Evolutionary conservation across 2,797 vertebrate species (phyloP), one percentile per base, ranked within the genome.

Genomic region (Chanos chanos): DNA sequence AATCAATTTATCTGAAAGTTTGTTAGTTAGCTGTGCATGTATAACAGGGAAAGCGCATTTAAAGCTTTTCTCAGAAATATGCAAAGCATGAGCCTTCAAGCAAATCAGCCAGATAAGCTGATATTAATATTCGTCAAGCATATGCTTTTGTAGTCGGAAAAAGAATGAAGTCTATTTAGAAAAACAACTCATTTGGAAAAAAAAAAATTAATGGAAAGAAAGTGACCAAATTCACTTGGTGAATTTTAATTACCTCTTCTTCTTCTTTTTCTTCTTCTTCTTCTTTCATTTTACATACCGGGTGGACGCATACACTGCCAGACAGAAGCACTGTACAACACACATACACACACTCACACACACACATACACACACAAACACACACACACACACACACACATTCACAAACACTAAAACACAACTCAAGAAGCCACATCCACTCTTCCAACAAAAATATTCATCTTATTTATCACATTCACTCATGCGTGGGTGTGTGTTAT

Each of bases 161-260:
- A 82, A 61, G 74, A 85, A 83, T 70, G 70, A 80, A 83, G 77
- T 77, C 77, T 82, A 86, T 87, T 88, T 85, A 79, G 81, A 82
- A 81, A 83, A 87, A 76, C 83, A 85, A 85, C 78, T 83, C 79
- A 80, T 75, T 84, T 84, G 85, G 83, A 86, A 89, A 86, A 77
- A n/a, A n/a, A 81, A 75, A 84, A 86, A 83, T 86, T 77, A 86
- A 86, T 87, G 77, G 76, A 77, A 70, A 82, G 77, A 83, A 84
- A 87, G 81, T 85, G 83, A 83, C 85, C 82, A 74, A 75, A 83
- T 63, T 77, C 78, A 74, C 68, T 77, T 65, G 69, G 82, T 81
- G 84, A 85, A 87, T 87, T 86, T 83, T 78, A 87, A 86, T 86
- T 77, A 84, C 73, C 47, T 16, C 10, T n/a, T n/a, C n/a, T n/a